These are phyloP conservation scores for Dasyornis broadbenti DNA, from an alignment of 2,113 vertebrate species.

Conservation along the genomic window DNA sequence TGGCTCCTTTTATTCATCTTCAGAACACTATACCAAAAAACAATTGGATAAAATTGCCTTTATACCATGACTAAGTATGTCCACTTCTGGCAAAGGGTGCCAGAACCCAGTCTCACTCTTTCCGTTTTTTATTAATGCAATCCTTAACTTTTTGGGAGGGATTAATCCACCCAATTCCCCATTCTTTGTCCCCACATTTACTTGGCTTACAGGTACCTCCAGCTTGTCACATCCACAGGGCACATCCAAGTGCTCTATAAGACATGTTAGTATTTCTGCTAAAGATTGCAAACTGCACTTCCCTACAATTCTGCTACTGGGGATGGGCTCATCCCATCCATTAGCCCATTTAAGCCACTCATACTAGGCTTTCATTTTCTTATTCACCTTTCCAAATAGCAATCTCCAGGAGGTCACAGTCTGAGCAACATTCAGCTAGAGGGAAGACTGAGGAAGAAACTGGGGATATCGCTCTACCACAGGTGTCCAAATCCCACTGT, in stretches of 20 bases:
- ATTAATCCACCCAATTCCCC: background rate
- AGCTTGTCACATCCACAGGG: background rate
- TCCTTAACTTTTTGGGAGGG: background rate
- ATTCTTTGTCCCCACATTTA: background rate
- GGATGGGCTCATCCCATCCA: background rate
- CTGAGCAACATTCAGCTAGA: background rate
- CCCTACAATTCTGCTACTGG: background rate
- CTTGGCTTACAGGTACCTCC: background rate
- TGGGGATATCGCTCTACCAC: accelerated
- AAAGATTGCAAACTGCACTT: background rate
- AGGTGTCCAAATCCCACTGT: background rate
- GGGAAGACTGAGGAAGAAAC: background rate
- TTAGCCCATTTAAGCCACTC: background rate
- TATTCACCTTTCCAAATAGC: background rate
- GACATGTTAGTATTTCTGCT: background rate
- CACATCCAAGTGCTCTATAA: background rate
- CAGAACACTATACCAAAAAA: background rate
- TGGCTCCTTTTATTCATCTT: background rate
- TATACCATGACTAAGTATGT: background rate
- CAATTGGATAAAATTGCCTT: background rate
- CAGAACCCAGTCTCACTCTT: background rate
- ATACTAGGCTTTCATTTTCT: background rate
- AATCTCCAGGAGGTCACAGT: background rate
- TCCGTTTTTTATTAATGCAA: background rate
- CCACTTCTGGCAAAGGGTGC: background rate